phyloP scores from a whole-genome alignment of 1,140 invertebrate species.

The Phthorimaea operculella region DNA sequence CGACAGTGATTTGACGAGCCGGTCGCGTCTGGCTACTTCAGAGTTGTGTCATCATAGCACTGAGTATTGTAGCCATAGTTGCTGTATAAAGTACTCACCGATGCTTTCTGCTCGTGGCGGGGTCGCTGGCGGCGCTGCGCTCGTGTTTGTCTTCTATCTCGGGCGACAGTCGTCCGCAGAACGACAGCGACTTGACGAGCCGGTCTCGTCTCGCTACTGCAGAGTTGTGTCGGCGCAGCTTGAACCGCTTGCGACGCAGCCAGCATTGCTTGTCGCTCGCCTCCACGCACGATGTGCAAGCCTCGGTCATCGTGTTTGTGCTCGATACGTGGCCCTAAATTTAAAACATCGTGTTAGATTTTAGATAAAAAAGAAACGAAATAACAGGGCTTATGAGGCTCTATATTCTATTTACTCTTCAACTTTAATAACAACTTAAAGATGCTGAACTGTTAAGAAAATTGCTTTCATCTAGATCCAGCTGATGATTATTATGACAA shows the following conservation, averaged over 20 bases:
- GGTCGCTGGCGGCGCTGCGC: slow-evolving; percentile 71
- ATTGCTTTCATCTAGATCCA: no score
- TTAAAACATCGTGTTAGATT: no score
- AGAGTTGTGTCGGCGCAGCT: slow-evolving; percentile 66
- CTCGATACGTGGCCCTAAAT: slow-evolving; percentile 68
- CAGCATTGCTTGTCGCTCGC: slow-evolving; percentile 58
- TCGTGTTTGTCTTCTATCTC: slow-evolving; percentile 68
- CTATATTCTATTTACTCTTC: no score
- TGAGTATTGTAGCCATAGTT: no score
- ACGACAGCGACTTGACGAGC: slow-evolving; percentile 75
- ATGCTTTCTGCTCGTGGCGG: slow-evolving; percentile 66
- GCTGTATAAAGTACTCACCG: slow-evolving; percentile 24
- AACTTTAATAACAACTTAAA: no score
- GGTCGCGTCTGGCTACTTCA: no score
- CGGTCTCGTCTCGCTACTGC: slow-evolving; percentile 27
- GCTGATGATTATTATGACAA: no score
- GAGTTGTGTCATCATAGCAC: no score
- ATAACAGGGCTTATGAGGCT: no score
- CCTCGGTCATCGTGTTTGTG: slow-evolving; percentile 74
- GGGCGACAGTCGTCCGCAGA: slow-evolving; percentile 71
- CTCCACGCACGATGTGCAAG: slow-evolving; percentile 66
- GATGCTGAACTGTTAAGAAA: no score
- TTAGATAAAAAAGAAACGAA: no score
- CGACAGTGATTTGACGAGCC: no score
- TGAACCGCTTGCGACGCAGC: slow-evolving; percentile 75